Evolutionary conservation across 2,888 invertebrate species (phyloP), one percentile per base, ranked within the genome.

Genomic region (Lycaena phlaeas): DNA sequence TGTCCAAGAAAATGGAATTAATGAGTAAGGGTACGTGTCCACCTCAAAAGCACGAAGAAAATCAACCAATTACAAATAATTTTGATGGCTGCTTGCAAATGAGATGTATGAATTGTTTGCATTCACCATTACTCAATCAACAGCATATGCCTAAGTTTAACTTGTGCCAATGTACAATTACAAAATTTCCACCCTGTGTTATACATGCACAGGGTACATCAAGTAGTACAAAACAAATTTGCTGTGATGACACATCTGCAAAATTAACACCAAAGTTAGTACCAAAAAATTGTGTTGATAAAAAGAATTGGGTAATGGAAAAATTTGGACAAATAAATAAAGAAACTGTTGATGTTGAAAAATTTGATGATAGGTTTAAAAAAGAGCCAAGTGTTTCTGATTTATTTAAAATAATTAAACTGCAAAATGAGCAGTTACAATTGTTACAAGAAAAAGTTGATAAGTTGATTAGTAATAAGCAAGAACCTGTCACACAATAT

Each of bases 371-470:
- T 46, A 78, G 75, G 49, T 79, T 82, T 34, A 78, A 74, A 52
- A 59, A 74, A 41, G 87, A 87, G 54, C 86, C 87, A 6, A 86
- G 87, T 14, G 85, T 87, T 14, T 73, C 79, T 41, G 88, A 90
- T 57, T 66, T 91, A 38, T 79, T 90, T 45, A 86, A 88, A 59
- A 87, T 91, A 43, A 88, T 91, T 29, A 87, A 89, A 57, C 76
- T 87, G 41, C 90, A 90, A 64, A 90, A 88, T 67, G 88, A 90
- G 51, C 90, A 90, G 56, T 68, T 91, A 15, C 84, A 89, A 54
- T 54, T 86, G 40, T 63, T 91, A 18, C 90, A 91, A 60, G 85
- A 86, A 41, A 90, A 90, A 64, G 87, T 91, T 0, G 87, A 89
- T 48, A 85, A 85, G 50, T 72, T 90, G 45, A 73, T 82, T 42